Percentiles rank a stretch among this genome's conserved stretches.
Conservation (phyloP, 1,140 invertebrate genomes). For the Amphibalanus amphitrite region DNA sequence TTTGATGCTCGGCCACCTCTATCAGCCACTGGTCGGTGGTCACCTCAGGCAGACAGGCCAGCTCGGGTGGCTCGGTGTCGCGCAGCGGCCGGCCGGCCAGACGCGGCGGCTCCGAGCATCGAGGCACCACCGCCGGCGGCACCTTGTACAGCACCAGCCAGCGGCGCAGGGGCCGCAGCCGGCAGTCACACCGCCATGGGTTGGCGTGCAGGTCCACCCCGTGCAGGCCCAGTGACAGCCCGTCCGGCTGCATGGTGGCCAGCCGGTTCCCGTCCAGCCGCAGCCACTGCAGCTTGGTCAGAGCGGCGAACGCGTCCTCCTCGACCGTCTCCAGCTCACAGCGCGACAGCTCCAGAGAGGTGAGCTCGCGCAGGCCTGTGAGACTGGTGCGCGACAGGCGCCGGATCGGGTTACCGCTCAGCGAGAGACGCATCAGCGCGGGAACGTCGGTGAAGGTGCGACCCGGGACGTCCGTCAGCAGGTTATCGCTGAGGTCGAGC, state of each 20-base stretch:
- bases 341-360: slow-evolving; percentile 65
- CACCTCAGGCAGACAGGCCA: slow-evolving; percentile 71
- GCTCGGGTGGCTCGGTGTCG: slow-evolving; percentile 58
- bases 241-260: slow-evolving; percentile 31
- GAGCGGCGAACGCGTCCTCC: slow-evolving; percentile 53
- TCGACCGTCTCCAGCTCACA: slow-evolving; percentile 59
- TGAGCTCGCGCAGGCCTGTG: slow-evolving; percentile 47
- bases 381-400: slow-evolving; percentile 59
- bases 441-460: slow-evolving; percentile 53
- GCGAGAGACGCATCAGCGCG: slow-evolving; percentile 47
- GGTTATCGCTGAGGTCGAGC: slow-evolving; percentile 66
- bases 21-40: slow-evolving; percentile 29
- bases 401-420: slow-evolving; percentile 61
- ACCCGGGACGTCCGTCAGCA: slow-evolving; percentile 56
- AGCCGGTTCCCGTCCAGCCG: slow-evolving; percentile 65
- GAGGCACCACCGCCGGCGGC: slow-evolving; percentile 52
- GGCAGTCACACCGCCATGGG: slow-evolving; percentile 79
- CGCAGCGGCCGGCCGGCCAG: slow-evolving; percentile 35
- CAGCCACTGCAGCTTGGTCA: slow-evolving; percentile 56
- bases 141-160: slow-evolving; percentile 70
- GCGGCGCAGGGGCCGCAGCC: slow-evolving; percentile 55
- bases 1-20: slow-evolving; percentile 18
- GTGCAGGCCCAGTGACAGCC: slow-evolving; percentile 33
- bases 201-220: slow-evolving; percentile 77
- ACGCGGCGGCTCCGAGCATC: slow-evolving; percentile 41